Base-by-base conservation (phyloP, 2,888 invertebrate genomes). In the Ophion ellenae region DNA sequence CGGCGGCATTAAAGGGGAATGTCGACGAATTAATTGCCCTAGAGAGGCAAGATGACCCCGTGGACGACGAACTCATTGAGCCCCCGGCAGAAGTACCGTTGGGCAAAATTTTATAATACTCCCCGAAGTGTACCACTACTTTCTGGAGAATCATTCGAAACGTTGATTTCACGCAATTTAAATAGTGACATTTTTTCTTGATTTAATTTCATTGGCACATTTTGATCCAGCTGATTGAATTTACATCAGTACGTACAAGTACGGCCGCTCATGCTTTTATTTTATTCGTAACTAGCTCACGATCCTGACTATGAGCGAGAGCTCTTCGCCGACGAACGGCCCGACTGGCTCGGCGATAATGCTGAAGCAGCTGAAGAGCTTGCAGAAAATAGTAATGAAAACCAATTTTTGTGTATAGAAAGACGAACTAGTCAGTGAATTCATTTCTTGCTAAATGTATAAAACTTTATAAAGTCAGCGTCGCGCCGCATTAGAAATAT, bases 261-360 rank as follows among this genome's bases (percentile, higher is more conserved):
- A 47, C 17, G 47, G 6, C 24, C 14, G 47, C 47, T 67, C 66
- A 57, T 6, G 32, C 5, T 57, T 20, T n/a, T n/a, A 3, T 61
- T 61, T 61, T 20, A n/a, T 5, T 20, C n/a, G 6, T 20, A 20
- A 61, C 20, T 61, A 61, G 59, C n/a, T 61, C 2, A 20, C 20
- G 81, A 81, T 74, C 81, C 74, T 6, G 81, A 81, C 40, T 81
- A 67, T 20, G 45, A 81, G 28, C 10, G 40, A 17, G 74, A 74
- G 10, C 17, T 81, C 14, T 74, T 81, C 36, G 74, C 24, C 45
- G 45, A 67, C n/a, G 59, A 81, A n/a, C 61, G 40, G 7, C 81
- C 74, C 5, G 63, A 24, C 40, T 81, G 69, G 69, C 81, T 81
- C 6, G 7, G 63, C 4, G 81, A 78, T n/a, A 77, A 61, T 32